Conservation (phyloP, 2,113 vertebrate genomes). For the Tricholaema leucomelas region DNA sequence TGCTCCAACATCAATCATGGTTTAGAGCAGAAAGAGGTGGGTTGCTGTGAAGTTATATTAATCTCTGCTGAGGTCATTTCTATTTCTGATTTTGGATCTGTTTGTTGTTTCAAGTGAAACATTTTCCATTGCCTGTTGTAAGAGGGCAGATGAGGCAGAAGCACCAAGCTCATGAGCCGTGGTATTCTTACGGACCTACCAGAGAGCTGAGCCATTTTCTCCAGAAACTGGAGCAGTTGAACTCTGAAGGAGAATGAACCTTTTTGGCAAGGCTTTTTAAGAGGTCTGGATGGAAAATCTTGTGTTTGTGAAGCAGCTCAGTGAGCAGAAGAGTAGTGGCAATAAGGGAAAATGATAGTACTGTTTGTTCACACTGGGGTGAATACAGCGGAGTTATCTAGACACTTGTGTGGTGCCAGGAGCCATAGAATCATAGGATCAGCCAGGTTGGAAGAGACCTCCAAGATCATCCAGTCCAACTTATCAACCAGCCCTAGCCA, state of each 20-base stretch:
- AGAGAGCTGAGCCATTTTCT: constrained; percentile 26
- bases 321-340: not conserved
- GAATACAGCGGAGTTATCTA: not conserved
- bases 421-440: not conserved
- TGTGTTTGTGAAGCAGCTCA: not conserved
- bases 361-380: not conserved
- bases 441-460: too few species aligned
- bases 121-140: constrained; percentile 61
- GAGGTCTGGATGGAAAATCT: not conserved
- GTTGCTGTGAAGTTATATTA: constrained; percentile 44
- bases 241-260: constrained; percentile 39
- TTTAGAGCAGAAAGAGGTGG: constrained; percentile 1
- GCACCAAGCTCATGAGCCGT: not conserved
- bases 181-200: constrained; percentile 12
- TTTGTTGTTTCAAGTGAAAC: constrained; percentile 59
- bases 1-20: not conserved
- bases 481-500: too few species aligned
- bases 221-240: constrained; percentile 8
- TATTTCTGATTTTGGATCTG: constrained; percentile 53
- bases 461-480: too few species aligned
- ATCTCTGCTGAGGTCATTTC: constrained; percentile 51
- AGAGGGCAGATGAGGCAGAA: constrained; percentile 43
- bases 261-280: constrained; percentile 35
- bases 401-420: not conserved
- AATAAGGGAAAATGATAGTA: not conserved